Evolutionary conservation across 2,797 vertebrate genomes (phyloP).

Genomic region (Pygocentrus nattereri): DNA sequence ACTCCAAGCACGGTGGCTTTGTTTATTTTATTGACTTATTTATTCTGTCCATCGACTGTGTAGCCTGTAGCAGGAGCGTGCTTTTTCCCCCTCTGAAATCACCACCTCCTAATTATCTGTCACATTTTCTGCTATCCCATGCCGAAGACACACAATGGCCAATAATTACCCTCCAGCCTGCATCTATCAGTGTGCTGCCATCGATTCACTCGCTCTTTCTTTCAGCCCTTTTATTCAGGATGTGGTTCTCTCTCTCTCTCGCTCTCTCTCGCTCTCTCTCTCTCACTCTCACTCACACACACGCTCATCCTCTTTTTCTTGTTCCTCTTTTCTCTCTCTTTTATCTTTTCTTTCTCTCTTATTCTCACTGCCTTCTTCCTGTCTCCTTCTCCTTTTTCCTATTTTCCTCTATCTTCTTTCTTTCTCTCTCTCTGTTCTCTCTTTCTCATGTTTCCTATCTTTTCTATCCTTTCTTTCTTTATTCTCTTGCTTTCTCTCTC

Average conservation of each 20-base stretch:
- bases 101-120: conserved; percentile 86
- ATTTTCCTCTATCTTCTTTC: not conserved
- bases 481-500: too few relatives aligned
- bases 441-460: not conserved
- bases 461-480: too few relatives aligned
- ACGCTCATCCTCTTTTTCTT: conserved; percentile 29
- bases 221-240: conserved; percentile 34
- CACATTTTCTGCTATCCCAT: conserved; percentile 82
- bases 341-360: not conserved
- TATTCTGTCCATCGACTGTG: conserved; percentile 80
- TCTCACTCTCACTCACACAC: not conserved
- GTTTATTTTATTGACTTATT: conserved; percentile 86
- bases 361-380: not conserved
- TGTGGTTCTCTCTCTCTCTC: conserved; percentile 22
- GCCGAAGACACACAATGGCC: conserved; percentile 83
- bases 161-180: conserved; percentile 82
- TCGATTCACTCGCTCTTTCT: conserved; percentile 69
- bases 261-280: not conserved
- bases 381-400: not conserved
- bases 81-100: conserved; percentile 77
- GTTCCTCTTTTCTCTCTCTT: not conserved
- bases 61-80: conserved; percentile 75
- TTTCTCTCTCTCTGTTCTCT: not conserved
- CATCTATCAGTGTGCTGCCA: conserved; percentile 79
- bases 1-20: conserved; percentile 78